These are phyloP conservation scores for Drusus annulatus DNA, from an alignment of 1,140 invertebrate genomes.

Conservation along the genomic window DNA sequence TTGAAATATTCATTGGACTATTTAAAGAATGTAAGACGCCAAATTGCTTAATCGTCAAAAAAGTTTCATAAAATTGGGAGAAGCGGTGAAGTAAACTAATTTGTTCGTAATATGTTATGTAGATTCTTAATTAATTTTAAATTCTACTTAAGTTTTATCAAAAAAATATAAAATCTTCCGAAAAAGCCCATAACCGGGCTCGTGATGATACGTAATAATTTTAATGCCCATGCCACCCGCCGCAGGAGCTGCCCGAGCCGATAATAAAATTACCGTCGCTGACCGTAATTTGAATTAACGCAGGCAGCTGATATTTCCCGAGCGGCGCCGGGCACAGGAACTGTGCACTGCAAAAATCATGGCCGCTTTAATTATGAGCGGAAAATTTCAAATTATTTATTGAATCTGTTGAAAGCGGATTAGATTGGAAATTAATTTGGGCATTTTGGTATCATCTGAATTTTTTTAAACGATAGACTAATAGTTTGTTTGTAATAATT, in stretches of 20 bases:
- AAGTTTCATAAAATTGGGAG: no score
- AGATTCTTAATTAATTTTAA: no score
- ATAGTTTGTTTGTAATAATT: no score
- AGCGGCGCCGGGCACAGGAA: background rate
- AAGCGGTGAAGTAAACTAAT: no score
- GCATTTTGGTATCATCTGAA: no score
- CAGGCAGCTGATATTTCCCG: slow-evolving; percentile 48
- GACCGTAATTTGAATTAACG: slow-evolving; percentile 58
- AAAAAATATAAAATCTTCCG: no score
- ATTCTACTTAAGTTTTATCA: no score
- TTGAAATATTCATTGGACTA: no score
- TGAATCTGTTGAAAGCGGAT: background rate
- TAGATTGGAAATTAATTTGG: background rate
- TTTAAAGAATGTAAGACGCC: no score
- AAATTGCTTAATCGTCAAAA: no score
- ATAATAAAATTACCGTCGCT: slow-evolving; percentile 56
- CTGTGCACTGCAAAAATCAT: slow-evolving; percentile 15
- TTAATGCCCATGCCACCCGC: slow-evolving; percentile 48
- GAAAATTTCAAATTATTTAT: slow-evolving; percentile 9
- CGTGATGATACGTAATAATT: slow-evolving; percentile 47
- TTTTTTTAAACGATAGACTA: no score
- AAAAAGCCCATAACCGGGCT: slow-evolving; percentile 14
- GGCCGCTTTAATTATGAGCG: slow-evolving; percentile 1
- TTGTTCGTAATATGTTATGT: no score
- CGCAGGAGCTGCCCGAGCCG: slow-evolving; percentile 44